These are phyloP conservation scores for Rhopilema esculentum DNA, from an alignment of 30 jellyfish, hydroid and myxozoan species.

Conservation along the genomic window DNA sequence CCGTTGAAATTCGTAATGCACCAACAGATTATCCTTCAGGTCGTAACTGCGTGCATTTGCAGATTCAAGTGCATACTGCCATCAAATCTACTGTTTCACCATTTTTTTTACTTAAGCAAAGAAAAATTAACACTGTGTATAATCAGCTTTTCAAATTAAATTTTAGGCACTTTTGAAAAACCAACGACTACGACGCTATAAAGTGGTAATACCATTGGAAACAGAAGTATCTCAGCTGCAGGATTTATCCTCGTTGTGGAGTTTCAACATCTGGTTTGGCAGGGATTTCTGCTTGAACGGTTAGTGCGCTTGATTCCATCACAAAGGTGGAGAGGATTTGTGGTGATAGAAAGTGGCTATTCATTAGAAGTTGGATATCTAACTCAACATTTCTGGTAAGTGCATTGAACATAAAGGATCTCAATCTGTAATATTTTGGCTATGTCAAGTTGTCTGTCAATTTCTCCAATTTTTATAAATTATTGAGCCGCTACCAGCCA, in stretches of 20 bases:
- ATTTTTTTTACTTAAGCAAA: too few relatives aligned
- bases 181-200: background rate
- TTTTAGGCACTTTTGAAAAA: background rate
- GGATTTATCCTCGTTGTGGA: background rate
- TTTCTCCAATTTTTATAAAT: too few relatives aligned
- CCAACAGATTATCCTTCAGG: too few relatives aligned
- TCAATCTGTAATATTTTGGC: too few relatives aligned
- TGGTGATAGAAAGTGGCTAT: background rate
- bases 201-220: background rate
- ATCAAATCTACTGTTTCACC: too few relatives aligned
- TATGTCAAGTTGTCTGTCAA: too few relatives aligned
- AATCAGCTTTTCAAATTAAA: background rate
- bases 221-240: background rate
- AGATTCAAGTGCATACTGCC: too few relatives aligned
- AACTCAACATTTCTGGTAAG: background rate
- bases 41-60: too few relatives aligned
- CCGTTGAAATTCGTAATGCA: too few relatives aligned
- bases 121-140: too few relatives aligned
- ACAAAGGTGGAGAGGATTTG: background rate
- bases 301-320: background rate
- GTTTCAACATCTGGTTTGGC: background rate
- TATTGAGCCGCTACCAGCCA: too few relatives aligned
- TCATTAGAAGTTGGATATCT: background rate
- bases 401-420: background rate
- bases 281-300: background rate